Evolutionary conservation across 2,797 vertebrate genomes (phyloP), one percentile per base, ranked within the genome.

Genomic region (Sebastes flavidus): DNA sequence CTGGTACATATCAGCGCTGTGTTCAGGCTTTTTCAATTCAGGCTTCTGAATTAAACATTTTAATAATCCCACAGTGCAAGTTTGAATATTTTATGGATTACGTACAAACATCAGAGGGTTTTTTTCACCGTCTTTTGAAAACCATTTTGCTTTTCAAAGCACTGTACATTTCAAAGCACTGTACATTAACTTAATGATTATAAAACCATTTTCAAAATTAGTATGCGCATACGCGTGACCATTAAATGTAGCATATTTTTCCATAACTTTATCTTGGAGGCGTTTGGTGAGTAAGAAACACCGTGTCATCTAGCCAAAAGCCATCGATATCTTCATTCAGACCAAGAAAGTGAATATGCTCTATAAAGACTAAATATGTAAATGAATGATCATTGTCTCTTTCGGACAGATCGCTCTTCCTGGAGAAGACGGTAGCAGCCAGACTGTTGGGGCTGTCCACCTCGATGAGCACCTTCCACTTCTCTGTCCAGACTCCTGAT

Each of bases 401-500:
- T 81, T 89, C 85, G 63, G 69, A 86, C 93, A 99, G 98, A 92
- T 96, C 94, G 83, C 84, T 87, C 12, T 99, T 97, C 87, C 20
- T 99, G 84, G 97, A 99, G 90, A 95, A 80, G 25, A 67, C 92
- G 1, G 2, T 98, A 71, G 96, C 97, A 78, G 95, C 93, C 89
- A 95, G 96, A 87, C 93, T 99, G 82, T 30, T 95, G 89, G 94
- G 96, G 69, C 93, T 99, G 65, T 97, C 97, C 18, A 94, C 91
- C 83, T 85, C 96, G 1, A 95, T 96, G 92, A 97, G 97, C 87
- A 97, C 95, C 1, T 99, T 98, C 91, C 97, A 97, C 88, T 99
- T 98, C 91, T 94, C 90, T 8, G 62, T 99, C 90, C 97, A 98
- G 94, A 97, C 94, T 14, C 95, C 96, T n/a, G 92, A 97, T 73